Evolutionary conservation across 2,888 invertebrate species (phyloP).

Genomic region (Eledone cirrhosa): DNA sequence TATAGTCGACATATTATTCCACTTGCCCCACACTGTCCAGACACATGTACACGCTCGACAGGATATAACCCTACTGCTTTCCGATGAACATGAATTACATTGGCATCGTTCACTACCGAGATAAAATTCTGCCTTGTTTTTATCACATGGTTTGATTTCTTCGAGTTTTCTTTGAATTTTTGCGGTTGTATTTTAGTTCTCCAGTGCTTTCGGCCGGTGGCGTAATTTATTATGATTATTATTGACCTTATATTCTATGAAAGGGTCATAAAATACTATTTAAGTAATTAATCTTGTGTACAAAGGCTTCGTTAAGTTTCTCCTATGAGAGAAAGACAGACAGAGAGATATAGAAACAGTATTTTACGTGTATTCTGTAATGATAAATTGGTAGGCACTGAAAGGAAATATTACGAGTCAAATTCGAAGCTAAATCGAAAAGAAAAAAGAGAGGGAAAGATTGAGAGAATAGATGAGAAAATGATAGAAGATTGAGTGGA

Average conservation of each 20-base stretch:
- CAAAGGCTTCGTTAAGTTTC: not conserved
- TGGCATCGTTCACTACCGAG: not conserved
- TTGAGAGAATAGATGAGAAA: not conserved
- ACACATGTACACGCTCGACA: constrained; percentile 19
- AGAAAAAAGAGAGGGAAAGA: not conserved
- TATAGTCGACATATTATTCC: constrained; percentile 60
- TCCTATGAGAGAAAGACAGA: not conserved
- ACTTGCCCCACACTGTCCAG: constrained; percentile 9
- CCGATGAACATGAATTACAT: constrained; percentile 7
- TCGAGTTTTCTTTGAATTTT: constrained; percentile 10
- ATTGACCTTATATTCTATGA: no score
- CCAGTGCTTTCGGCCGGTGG: not conserved
- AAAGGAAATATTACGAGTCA: not conserved
- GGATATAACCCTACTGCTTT: not conserved
- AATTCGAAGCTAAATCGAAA: not conserved
- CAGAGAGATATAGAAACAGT: not conserved
- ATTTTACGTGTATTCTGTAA: not conserved
- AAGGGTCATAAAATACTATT: no score
- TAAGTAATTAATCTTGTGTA: no score
- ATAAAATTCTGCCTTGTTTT: not conserved
- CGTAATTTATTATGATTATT: no score
- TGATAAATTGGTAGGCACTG: not conserved
- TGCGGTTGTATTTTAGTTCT: not conserved
- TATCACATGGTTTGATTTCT: constrained; percentile 11
- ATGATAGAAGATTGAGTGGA: not conserved